Evolutionary conservation across 2,797 vertebrate genomes (phyloP).

Genomic region (Zenarchopterus dispar): DNA sequence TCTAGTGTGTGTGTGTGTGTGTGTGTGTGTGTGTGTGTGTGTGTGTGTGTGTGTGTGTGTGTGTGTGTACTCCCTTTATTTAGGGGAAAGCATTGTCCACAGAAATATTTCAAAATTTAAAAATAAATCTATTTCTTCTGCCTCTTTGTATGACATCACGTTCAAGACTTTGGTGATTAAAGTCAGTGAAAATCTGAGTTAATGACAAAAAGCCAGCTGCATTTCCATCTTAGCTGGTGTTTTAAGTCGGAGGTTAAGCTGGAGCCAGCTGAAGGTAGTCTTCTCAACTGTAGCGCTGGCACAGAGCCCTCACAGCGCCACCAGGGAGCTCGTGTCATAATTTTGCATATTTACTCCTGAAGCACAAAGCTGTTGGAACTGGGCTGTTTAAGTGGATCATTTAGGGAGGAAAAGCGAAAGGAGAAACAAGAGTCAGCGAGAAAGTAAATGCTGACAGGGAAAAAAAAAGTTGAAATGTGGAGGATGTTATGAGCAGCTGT

Average conservation of each 20-base stretch:
- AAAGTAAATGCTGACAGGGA: background rate
- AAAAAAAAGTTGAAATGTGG: background rate
- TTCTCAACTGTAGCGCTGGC: background rate
- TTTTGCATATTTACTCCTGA: slow-evolving; percentile 1
- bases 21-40: too few species aligned
- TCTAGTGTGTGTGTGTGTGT: too few species aligned
- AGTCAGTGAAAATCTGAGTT: too few species aligned
- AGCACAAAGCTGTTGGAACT: background rate
- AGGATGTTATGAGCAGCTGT: slow-evolving; percentile 37
- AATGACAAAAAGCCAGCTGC: background rate
- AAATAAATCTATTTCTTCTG: too few species aligned
- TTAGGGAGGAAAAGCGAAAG: background rate
- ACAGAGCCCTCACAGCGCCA: too few species aligned
- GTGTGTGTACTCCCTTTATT: too few species aligned
- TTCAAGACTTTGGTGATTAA: too few species aligned
- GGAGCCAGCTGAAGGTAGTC: background rate
- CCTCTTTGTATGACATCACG: too few species aligned
- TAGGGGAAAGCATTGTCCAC: too few species aligned
- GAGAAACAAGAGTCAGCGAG: background rate
- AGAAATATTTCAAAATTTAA: too few species aligned
- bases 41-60: too few species aligned
- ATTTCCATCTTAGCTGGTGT: background rate
- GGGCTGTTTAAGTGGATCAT: slow-evolving; percentile 1
- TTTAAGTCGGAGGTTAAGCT: background rate
- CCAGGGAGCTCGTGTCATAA: background rate